A percentile compares a stretch with the other conserved stretches of the same genome.
Conservation (phyloP, 2,113 vertebrate genomes). For the Sceloporus tristichus region DNA sequence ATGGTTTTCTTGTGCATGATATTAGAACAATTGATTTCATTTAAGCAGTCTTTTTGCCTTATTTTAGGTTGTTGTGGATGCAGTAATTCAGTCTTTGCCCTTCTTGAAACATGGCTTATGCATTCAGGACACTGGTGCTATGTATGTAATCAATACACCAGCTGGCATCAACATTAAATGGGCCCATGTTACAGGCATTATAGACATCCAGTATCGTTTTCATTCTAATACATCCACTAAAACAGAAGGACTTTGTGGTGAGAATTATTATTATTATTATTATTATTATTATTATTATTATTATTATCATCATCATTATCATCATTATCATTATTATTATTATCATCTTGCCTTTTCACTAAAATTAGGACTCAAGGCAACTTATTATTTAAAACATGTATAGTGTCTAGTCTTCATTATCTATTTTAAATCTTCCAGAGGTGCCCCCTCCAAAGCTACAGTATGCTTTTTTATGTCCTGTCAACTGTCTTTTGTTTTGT, state of each 20-base stretch:
- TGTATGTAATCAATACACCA: conserved; percentile 92
- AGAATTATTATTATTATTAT: conserved; percentile 59
- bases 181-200: conserved; percentile 96
- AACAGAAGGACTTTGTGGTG: conserved; percentile 95
- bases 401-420: conserved; percentile 15
- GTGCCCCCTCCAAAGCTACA: neutral
- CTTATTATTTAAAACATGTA: neutral
- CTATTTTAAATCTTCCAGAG: neutral
- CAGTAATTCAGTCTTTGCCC: conserved; percentile 85
- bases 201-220: conserved; percentile 89
- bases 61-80: conserved; percentile 90
- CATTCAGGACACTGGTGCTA: conserved; percentile 93
- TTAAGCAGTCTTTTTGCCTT: conserved; percentile 27
- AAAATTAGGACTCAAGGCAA: too few species aligned
- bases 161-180: conserved; percentile 92
- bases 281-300: too few species aligned
- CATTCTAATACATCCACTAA: conserved; percentile 80
- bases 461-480: neutral
- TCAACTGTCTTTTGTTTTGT: neutral
- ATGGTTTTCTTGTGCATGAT: neutral
- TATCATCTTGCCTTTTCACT: too few species aligned
- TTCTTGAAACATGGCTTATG: conserved; percentile 87
- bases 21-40: neutral
- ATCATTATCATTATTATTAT: too few species aligned
- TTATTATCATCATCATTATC: neutral